Evolutionary conservation across 2,797 vertebrate genomes (phyloP).

Genomic region (Chiroxiphia lanceolata): DNA sequence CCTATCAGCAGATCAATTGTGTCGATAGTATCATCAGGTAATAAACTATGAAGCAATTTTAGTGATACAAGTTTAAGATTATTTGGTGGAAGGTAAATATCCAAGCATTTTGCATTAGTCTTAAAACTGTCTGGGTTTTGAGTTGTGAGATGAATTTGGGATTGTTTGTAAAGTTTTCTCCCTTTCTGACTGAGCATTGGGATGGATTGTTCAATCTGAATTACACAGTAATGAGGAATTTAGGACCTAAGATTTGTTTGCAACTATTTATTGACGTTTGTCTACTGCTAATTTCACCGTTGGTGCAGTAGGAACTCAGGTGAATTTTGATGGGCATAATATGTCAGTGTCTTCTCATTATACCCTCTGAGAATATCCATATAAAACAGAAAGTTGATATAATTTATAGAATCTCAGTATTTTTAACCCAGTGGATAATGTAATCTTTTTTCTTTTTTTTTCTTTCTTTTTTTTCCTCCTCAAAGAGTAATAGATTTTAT

Average conservation of each 20-base stretch:
- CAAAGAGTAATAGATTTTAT: background rate
- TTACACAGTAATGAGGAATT: background rate
- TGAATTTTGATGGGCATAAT: background rate
- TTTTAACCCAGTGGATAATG: background rate
- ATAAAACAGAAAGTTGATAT: background rate
- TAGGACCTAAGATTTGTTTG: background rate
- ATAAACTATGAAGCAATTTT: background rate
- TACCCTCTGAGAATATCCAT: background rate
- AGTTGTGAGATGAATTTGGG: background rate
- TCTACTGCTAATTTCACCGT: background rate
- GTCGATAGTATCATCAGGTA: slow-evolving; percentile 89
- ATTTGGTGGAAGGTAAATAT: background rate
- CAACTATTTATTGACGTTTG: fast-evolving
- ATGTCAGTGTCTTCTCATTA: background rate
- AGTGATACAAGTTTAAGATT: background rate
- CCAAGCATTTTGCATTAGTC: background rate
- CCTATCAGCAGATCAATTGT: slow-evolving; percentile 94
- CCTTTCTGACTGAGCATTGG: background rate
- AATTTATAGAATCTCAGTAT: background rate
- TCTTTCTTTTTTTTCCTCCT: fast-evolving
- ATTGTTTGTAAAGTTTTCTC: background rate
- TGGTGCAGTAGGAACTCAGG: background rate
- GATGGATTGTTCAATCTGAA: background rate
- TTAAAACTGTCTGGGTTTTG: background rate
- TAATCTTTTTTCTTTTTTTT: background rate